Percentiles rank a stretch among this genome's conserved stretches.
Evolutionary conservation across 1,140 invertebrate genomes (phyloP).

Genomic region (Saccostrea echinata): DNA sequence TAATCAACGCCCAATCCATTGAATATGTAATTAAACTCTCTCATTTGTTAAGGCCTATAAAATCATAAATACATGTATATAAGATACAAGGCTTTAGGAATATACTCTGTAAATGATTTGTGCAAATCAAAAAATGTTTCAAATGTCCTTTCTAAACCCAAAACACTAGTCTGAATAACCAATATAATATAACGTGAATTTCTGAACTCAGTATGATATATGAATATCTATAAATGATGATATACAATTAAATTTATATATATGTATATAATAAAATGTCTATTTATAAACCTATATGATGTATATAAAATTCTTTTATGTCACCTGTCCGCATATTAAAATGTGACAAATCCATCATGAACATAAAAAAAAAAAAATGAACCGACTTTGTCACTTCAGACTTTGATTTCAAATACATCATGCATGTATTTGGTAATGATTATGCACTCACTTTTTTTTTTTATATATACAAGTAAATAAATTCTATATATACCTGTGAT

Average conservation of each 20-base stretch:
- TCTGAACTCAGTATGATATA: not conserved
- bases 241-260: not conserved
- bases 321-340: not conserved
- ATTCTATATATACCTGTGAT: not conserved
- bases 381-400: not conserved
- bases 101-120: not conserved
- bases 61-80: slow-evolving; percentile 13
- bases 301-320: not conserved
- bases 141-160: not conserved
- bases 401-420: not conserved
- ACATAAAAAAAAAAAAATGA: too few relatives aligned
- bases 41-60: slow-evolving; percentile 25
- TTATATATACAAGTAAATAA: too few relatives aligned
- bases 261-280: not conserved
- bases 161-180: not conserved
- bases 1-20: slow-evolving; percentile 11
- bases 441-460: slow-evolving; percentile 20
- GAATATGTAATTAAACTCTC: not conserved
- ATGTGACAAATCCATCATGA: not conserved
- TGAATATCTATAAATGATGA: slow-evolving; percentile 26
- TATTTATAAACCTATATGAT: not conserved
- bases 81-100: not conserved
- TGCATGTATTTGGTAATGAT: not conserved
- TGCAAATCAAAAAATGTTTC: not conserved
- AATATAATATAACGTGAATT: not conserved